Conservation (phyloP, 2,113 vertebrate genomes). For the Chaetodon trifascialis region DNA sequence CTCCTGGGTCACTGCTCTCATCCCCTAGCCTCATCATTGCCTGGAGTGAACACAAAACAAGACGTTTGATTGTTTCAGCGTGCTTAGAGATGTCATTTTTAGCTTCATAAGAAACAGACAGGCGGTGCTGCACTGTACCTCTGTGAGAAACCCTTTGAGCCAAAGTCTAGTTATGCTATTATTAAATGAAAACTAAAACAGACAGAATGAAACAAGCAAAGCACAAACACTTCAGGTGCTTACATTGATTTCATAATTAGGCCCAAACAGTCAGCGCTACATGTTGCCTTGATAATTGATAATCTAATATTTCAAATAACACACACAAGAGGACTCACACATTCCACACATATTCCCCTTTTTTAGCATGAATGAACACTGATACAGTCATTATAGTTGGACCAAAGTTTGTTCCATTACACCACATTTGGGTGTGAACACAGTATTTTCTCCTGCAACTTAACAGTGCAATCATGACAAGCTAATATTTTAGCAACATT, state of each 20-base stretch:
- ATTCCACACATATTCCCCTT: background rate
- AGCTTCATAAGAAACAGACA: background rate
- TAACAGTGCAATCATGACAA: background rate
- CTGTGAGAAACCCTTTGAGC: background rate
- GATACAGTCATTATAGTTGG: background rate
- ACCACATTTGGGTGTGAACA: background rate
- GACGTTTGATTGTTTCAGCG: background rate
- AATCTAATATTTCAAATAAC: background rate
- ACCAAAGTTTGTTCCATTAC: background rate
- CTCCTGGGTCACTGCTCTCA: conserved; percentile 20
- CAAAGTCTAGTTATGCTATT: background rate
- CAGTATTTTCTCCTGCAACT: background rate
- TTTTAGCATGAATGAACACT: background rate
- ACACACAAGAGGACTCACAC: no score
- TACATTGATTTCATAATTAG: background rate
- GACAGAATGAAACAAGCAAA: background rate
- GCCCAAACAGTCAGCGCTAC: background rate
- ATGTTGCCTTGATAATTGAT: background rate
- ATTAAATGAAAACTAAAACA: background rate
- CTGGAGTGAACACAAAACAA: conserved; percentile 55
- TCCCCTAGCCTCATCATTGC: conserved; percentile 50
- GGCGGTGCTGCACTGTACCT: background rate
- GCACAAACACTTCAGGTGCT: background rate
- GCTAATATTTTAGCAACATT: background rate
- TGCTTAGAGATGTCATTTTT: background rate